Evolutionary conservation across 2,113 vertebrate genomes (phyloP).

Genomic region (Deroptyus accipitrinus): DNA sequence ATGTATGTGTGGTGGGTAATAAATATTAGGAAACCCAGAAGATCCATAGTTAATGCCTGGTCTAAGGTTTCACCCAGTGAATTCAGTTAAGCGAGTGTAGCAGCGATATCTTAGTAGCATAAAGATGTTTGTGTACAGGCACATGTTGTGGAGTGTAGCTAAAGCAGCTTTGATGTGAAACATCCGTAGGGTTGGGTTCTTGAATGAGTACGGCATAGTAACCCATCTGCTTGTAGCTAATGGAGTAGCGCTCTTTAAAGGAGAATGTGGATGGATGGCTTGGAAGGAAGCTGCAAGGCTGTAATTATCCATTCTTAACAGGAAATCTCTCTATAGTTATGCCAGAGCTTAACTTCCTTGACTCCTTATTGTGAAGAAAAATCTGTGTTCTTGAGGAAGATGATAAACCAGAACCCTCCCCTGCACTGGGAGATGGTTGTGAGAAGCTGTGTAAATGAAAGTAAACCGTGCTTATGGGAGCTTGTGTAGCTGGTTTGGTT

Average conservation of each 20-base stretch:
- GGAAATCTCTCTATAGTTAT: slow-evolving; percentile 22
- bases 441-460: background rate
- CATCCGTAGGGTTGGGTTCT: background rate
- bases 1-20: background rate
- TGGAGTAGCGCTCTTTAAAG: background rate
- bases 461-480: background rate
- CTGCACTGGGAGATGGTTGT: background rate
- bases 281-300: slow-evolving; percentile 48
- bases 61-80: background rate
- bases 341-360: slow-evolving; percentile 24
- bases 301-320: slow-evolving; percentile 48
- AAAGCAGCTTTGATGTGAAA: background rate
- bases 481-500: background rate
- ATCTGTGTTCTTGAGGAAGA: background rate
- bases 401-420: background rate
- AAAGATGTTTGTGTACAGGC: background rate
- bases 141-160: background rate
- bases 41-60: background rate
- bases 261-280: slow-evolving; percentile 54
- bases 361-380: slow-evolving; percentile 6
- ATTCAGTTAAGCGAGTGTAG: background rate
- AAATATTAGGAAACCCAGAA: background rate
- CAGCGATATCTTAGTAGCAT: background rate
- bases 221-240: background rate
- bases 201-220: background rate